Base-by-base conservation (phyloP, 1,140 invertebrate species). In the Ceratosolen solmsi region DNA sequence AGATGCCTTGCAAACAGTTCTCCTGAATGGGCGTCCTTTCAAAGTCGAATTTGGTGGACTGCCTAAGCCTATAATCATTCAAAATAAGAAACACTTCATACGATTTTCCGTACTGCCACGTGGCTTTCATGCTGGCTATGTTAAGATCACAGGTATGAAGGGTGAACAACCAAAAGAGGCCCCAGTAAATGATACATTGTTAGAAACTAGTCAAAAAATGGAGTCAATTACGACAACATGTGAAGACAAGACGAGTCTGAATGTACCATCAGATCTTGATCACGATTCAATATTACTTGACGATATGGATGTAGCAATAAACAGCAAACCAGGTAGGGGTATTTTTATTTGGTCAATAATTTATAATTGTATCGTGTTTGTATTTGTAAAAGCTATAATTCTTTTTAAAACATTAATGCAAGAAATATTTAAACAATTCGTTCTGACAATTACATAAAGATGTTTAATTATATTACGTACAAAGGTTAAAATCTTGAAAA, bases 41-140 rank as follows among this genome's bases (percentile, higher is more conserved):
- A 94, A 95, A 87, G 94, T 96, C 4, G 95, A 97, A 82, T 99
- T 98, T 92, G 98, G 98, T 68, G 98, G 97, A 9, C 92, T 98
- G 60, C 97, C 98, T 0, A 97, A 98, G 86, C 95, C 97, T 1
- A 95, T 98, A 72, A 93, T 95, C 73, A 93, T 98, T 46, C 94
- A 94, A 33, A 95, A 94, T 33, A 94, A 95, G 80, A 95, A 95
- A 83, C 96, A 97, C 90, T 97, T 96, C 84, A 94, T 99, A 30
- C 92, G 96, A 54, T 94, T 98, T 83, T 93, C 95, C 0, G 95
- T 95, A 0, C 90, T 98, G 73, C 96, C 97, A 0, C 94, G 94
- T 72, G 94, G 95, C 30, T 92, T 96, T 2, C 92, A 92, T 71
- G 94, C 95, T 0, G 96, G 96, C 0, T 92, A 93, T 78, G 92